phyloP scores from a whole-genome alignment of 1,140 invertebrate species.

The Hylyphantes graminicola region DNA sequence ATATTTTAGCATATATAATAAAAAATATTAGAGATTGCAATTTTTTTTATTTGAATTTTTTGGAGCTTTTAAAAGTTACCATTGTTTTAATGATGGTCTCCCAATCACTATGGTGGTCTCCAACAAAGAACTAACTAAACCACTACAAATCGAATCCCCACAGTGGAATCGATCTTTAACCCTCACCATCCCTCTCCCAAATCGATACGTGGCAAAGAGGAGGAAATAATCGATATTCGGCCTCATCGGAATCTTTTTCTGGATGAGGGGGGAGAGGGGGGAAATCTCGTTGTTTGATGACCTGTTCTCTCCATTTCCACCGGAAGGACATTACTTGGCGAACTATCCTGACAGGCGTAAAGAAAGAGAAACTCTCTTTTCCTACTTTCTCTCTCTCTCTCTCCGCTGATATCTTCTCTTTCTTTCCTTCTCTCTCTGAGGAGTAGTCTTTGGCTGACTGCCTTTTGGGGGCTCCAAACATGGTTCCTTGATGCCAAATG shows the following conservation, averaged over 20 bases:
- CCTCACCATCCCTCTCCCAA: too few relatives aligned
- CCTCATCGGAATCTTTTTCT: constrained; percentile 60
- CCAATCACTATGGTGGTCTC: too few relatives aligned
- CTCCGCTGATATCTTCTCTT: not conserved
- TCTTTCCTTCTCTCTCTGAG: constrained; percentile 22
- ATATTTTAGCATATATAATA: too few relatives aligned
- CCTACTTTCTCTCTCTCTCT: not conserved
- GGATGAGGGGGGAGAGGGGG: constrained; percentile 49
- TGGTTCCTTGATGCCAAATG: constrained; percentile 59
- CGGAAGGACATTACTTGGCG: constrained; percentile 59
- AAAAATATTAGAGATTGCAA: too few relatives aligned
- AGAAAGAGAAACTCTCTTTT: constrained; percentile 36
- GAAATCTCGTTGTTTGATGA: constrained; percentile 61
- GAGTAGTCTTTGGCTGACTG: constrained; percentile 57
- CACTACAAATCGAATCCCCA: too few relatives aligned
- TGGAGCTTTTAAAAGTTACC: too few relatives aligned
- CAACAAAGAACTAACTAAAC: too few relatives aligned
- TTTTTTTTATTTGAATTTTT: too few relatives aligned
- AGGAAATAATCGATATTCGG: constrained; percentile 50
- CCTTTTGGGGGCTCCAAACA: constrained; percentile 56
- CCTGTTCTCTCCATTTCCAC: constrained; percentile 60
- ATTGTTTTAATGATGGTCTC: too few relatives aligned
- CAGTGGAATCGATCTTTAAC: too few relatives aligned
- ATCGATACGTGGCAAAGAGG: not conserved
- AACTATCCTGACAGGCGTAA: constrained; percentile 60